Percentiles rank a stretch among this genome's conserved stretches.
Conservation (phyloP, 1,140 invertebrate genomes). For the Mycetomoellerius zeteki region DNA sequence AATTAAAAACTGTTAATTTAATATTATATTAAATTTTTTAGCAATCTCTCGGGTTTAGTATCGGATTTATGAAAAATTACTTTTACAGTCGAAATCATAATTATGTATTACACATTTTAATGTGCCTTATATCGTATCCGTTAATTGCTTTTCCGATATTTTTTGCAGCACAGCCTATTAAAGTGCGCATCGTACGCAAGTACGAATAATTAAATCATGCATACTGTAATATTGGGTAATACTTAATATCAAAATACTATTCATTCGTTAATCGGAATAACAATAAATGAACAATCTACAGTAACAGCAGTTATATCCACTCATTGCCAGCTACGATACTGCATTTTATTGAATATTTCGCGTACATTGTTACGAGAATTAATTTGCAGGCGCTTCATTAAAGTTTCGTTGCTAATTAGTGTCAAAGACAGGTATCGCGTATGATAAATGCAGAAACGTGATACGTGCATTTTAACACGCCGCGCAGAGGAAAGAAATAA, state of each 20-base stretch:
- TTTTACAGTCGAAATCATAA: slow-evolving; percentile 23
- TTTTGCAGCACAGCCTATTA: slow-evolving; percentile 25
- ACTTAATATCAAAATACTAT: slow-evolving; percentile 49
- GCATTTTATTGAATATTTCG: slow-evolving; percentile 24
- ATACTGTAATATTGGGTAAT: slow-evolving; percentile 26
- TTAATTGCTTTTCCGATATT: slow-evolving; percentile 53
- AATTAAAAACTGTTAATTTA: background rate
- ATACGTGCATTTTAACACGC: slow-evolving; percentile 32
- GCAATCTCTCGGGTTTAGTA: background rate
- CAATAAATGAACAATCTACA: slow-evolving; percentile 40
- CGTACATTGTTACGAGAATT: slow-evolving; percentile 2
- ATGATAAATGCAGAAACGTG: slow-evolving; percentile 10
- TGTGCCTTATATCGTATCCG: slow-evolving; percentile 26
- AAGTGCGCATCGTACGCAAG: slow-evolving; percentile 1
- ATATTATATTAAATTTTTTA: slow-evolving; percentile 2
- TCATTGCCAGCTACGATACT: slow-evolving; percentile 25
- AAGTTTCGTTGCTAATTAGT: slow-evolving; percentile 46
- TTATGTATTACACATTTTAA: slow-evolving; percentile 43
- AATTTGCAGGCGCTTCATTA: slow-evolving; percentile 49
- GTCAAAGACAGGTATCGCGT: slow-evolving; percentile 9
- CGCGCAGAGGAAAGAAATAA: background rate
- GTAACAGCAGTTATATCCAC: background rate
- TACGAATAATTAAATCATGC: slow-evolving; percentile 30
- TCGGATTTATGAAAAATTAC: slow-evolving; percentile 35
- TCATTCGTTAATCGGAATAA: slow-evolving; percentile 35